Conservation (phyloP, 2,888 invertebrate genomes). For the Drosophila silvestris region DNA sequence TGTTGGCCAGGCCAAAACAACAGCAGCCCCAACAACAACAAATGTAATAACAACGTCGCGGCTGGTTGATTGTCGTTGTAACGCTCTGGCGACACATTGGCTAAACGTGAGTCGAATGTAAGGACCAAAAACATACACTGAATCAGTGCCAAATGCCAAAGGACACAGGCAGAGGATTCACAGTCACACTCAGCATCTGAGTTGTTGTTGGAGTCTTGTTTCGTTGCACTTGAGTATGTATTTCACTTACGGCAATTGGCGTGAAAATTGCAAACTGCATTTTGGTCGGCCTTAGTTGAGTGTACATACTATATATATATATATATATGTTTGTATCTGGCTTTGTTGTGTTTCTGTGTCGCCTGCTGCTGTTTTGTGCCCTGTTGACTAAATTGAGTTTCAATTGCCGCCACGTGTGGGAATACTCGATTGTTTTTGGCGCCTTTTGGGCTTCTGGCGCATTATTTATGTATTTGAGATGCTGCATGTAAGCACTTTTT, state of each 20-base stretch:
- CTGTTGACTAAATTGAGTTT: constrained; percentile 77
- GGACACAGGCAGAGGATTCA: constrained; percentile 28
- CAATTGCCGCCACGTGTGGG: constrained; percentile 75
- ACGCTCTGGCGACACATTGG: constrained; percentile 72
- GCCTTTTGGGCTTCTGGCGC: constrained; percentile 40
- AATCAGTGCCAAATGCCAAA: constrained; percentile 37
- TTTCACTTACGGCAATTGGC: constrained; percentile 78
- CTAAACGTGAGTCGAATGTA: constrained; percentile 71
- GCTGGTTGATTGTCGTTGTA: constrained; percentile 69
- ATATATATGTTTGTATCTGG: background rate
- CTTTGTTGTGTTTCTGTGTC: constrained; percentile 12
- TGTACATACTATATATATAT: constrained; percentile 7
- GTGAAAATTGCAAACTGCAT: constrained; percentile 78
- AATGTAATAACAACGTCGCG: constrained; percentile 45
- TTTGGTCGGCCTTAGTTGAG: constrained; percentile 42
- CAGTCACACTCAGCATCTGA: constrained; percentile 15
- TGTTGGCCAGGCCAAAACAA: constrained; percentile 16
- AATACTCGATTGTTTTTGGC: constrained; percentile 65
- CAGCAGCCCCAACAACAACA: background rate
- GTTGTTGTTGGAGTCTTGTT: constrained; percentile 18
- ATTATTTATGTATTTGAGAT: constrained; percentile 66
- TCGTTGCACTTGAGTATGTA: constrained; percentile 69
- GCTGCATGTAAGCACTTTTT: constrained; percentile 32
- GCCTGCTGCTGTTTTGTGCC: constrained; percentile 35
- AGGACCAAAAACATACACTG: constrained; percentile 26